Conservation (phyloP, 2,797 vertebrate genomes). For the Pseudochirops cupreus region DNA sequence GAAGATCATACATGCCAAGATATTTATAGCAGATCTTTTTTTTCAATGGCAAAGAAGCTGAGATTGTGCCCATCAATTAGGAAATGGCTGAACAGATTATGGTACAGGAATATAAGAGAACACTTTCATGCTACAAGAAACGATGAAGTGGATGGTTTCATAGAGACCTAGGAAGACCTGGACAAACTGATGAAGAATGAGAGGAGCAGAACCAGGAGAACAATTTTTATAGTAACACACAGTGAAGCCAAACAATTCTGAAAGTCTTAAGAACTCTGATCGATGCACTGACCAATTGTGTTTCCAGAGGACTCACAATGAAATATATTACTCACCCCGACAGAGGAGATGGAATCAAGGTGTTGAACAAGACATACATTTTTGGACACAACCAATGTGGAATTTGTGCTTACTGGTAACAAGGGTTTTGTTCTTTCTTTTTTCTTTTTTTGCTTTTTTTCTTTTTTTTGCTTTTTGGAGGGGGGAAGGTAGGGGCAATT, state of each 20-base stretch:
- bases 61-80: neutral
- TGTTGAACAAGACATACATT: neutral
- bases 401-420: neutral
- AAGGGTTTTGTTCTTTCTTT: neutral
- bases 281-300: neutral
- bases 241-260: neutral
- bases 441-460: neutral
- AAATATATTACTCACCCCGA: neutral
- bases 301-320: neutral
- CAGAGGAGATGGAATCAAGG: neutral
- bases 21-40: neutral
- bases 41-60: neutral
- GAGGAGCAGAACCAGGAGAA: neutral
- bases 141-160: neutral
- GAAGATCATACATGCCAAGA: neutral
- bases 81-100: neutral
- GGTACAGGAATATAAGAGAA: neutral
- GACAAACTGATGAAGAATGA: neutral
- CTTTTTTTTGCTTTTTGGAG: too few species aligned
- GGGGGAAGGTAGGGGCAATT: too few species aligned
- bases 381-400: neutral
- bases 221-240: neutral
- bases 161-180: neutral
- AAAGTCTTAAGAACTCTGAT: neutral
- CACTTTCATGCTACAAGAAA: neutral